phyloP scores from a whole-genome alignment of 2,888 invertebrate species.

The Cephonodes hylas region DNA sequence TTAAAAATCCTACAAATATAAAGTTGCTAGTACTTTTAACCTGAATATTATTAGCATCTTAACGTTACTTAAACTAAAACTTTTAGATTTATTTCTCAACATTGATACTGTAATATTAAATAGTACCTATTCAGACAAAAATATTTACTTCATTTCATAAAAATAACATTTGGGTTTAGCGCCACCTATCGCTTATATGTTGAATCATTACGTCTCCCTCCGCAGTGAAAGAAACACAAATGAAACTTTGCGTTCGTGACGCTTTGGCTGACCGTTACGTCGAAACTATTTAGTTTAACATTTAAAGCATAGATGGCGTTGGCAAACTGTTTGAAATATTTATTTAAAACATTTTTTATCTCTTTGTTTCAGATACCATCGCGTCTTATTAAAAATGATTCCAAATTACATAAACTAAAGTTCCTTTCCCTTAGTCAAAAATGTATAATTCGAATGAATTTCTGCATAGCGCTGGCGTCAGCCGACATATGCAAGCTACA shows the following conservation, averaged over 20 bases:
- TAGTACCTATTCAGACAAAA: neutral
- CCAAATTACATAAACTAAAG: slow-evolving; percentile 53
- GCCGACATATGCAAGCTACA: slow-evolving; percentile 75
- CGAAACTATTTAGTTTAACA: neutral
- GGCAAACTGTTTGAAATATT: neutral
- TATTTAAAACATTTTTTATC: slow-evolving; percentile 23
- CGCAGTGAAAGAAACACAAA: neutral
- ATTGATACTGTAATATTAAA: neutral
- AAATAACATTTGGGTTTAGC: slow-evolving; percentile 10
- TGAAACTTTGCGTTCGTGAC: neutral
- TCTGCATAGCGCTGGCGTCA: slow-evolving; percentile 72
- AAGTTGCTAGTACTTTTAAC: no score
- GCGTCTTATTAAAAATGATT: slow-evolving; percentile 62
- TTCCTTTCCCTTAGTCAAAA: slow-evolving; percentile 58
- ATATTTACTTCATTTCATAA: neutral
- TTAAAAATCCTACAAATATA: no score
- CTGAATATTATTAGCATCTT: no score
- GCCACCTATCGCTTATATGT: slow-evolving; percentile 7
- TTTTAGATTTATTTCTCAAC: no score
- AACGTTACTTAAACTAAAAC: no score
- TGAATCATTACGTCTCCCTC: neutral
- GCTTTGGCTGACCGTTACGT: neutral
- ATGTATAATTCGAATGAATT: slow-evolving; percentile 76
- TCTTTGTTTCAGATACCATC: slow-evolving; percentile 67
- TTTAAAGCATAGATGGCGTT: neutral